Percentiles rank a stretch among this genome's conserved stretches.
Evolutionary conservation across 2,113 vertebrate species (phyloP).

Genomic region (Scophthalmus maximus): DNA sequence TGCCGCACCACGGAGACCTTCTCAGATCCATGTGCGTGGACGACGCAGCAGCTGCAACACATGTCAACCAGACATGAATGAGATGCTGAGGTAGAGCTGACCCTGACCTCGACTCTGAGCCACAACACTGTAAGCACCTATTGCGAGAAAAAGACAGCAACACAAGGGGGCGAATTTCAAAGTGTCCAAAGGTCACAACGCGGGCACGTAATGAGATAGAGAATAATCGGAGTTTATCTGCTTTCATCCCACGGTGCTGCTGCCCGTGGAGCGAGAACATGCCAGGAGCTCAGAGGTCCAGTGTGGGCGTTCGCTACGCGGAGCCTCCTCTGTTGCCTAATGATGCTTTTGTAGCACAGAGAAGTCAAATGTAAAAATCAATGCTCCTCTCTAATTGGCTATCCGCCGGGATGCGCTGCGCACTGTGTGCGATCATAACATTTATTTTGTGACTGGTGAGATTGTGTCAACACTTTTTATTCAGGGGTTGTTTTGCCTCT

Average conservation of each 20-base stretch:
- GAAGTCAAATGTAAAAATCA: conserved; percentile 72
- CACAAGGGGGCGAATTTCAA: conserved; percentile 31
- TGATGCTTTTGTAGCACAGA: conserved; percentile 70
- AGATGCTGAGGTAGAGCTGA: too few relatives aligned
- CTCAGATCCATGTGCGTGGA: neutral
- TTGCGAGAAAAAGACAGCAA: conserved; percentile 4
- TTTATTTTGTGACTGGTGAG: conserved; percentile 40
- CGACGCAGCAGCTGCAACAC: conserved; percentile 2
- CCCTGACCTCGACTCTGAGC: conserved; percentile 1
- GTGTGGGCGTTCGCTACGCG: conserved; percentile 61
- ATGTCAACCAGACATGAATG: neutral
- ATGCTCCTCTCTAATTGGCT: conserved; percentile 67
- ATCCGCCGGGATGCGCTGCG: conserved; percentile 35
- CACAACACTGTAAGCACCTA: neutral
- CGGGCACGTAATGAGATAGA: conserved; percentile 46
- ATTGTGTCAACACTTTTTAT: conserved; percentile 13
- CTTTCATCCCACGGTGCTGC: conserved; percentile 57
- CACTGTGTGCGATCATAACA: conserved; percentile 7
- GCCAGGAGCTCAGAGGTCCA: conserved; percentile 65
- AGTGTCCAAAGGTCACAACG: conserved; percentile 47
- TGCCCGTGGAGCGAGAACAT: conserved; percentile 42
- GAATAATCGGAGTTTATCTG: conserved; percentile 57
- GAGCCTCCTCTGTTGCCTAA: conserved; percentile 60
- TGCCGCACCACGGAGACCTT: conserved; percentile 2
- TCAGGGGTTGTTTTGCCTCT: conserved; percentile 1